Conservation (phyloP, 2,113 vertebrate species). For the Circaetus cinerascens region DNA sequence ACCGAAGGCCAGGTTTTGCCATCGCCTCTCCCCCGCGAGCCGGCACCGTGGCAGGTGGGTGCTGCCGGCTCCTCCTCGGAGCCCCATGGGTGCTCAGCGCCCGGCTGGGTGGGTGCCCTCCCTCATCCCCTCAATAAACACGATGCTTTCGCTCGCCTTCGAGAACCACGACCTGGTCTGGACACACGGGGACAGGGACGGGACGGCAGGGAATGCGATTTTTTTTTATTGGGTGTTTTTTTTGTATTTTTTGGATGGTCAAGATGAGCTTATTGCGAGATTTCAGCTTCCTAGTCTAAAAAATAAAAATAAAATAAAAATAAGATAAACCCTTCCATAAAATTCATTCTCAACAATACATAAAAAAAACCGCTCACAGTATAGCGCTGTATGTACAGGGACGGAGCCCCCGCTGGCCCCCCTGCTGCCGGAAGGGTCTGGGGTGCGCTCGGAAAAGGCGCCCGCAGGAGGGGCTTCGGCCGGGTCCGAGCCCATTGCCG, state of each 20-base stretch:
- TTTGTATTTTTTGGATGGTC: neutral
- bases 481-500: neutral
- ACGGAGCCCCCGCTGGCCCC: neutral
- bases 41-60: neutral
- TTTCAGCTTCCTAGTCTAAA: slow-evolving; percentile 70
- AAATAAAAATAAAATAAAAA: slow-evolving; percentile 59
- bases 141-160: neutral
- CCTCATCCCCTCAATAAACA: neutral
- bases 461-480: neutral
- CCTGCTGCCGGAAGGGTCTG: rapidly evolving
- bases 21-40: neutral
- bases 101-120: neutral
- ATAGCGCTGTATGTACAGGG: slow-evolving; percentile 70
- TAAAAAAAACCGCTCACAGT: slow-evolving; percentile 68
- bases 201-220: neutral
- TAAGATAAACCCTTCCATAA: slow-evolving; percentile 64
- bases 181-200: neutral
- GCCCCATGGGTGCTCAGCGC: neutral
- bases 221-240: neutral
- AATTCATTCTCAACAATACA: slow-evolving; percentile 70
- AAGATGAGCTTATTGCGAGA: slow-evolving; percentile 71
- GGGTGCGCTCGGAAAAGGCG: neutral
- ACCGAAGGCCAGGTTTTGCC: neutral
- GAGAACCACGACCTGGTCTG: neutral
- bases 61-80: neutral